Percentiles rank a stretch among this genome's conserved stretches.
phyloP scores from a whole-genome alignment of 2,888 invertebrate genomes.

The Sympetrum striolatum region DNA sequence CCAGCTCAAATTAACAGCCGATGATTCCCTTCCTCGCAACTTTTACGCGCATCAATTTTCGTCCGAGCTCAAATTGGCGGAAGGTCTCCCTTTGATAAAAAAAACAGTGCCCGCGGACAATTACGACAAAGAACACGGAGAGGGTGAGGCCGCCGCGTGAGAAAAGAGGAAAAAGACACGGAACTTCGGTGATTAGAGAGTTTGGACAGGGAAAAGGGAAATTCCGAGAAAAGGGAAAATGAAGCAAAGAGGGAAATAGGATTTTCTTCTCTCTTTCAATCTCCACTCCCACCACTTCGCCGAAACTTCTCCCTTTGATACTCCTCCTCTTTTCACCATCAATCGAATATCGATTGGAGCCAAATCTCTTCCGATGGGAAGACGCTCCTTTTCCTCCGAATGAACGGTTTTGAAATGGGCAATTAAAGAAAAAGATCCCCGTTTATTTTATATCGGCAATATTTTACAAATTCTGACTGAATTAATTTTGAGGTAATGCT shows the following conservation, averaged over 20 bases:
- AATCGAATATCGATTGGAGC: not conserved
- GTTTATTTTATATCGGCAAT: not conserved
- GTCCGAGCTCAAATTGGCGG: not conserved
- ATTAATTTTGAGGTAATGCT: not conserved
- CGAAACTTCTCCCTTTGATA: not conserved
- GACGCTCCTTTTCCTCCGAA: not conserved
- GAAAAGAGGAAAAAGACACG: not conserved
- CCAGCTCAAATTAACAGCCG: not conserved
- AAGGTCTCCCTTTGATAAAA: not conserved
- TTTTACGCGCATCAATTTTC: not conserved
- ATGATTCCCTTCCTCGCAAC: not conserved
- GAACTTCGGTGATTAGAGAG: constrained; percentile 24
- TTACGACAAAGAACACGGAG: not conserved
- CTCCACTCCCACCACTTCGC: not conserved
- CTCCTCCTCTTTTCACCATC: not conserved
- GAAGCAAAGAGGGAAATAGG: not conserved
- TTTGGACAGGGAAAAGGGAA: constrained; percentile 26
- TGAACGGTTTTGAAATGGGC: not conserved
- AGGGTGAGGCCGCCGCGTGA: not conserved
- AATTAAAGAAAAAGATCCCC: not conserved
- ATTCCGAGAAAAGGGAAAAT: not conserved
- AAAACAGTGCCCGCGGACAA: not conserved
- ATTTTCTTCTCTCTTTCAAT: not conserved
- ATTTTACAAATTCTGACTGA: not conserved
- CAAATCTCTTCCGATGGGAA: not conserved